A percentile compares a stretch with the other conserved stretches of the same genome.
Conservation (phyloP, 2,113 vertebrate genomes). For the Gnathonemus echidnorhynchus region DNA sequence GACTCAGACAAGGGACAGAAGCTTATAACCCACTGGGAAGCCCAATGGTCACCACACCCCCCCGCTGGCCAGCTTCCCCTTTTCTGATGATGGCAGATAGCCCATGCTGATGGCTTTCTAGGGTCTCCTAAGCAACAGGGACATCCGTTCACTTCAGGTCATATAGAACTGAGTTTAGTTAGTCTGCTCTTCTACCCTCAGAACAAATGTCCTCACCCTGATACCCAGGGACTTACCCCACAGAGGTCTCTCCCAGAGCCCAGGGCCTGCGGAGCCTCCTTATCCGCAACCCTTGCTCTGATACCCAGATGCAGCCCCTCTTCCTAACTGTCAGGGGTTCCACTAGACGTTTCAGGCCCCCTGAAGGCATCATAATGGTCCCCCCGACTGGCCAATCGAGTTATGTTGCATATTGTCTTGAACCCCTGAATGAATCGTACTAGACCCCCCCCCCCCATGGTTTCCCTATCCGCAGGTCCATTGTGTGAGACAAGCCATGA, state of each 20-base stretch:
- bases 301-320: background rate
- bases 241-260: background rate
- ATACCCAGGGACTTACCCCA: background rate
- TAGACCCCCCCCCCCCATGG: background rate
- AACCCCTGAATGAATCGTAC: background rate
- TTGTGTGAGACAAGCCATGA: background rate
- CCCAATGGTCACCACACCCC: background rate
- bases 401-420: background rate
- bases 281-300: background rate
- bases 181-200: background rate
- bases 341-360: background rate
- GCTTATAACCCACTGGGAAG: background rate
- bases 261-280: background rate
- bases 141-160: background rate
- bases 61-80: background rate
- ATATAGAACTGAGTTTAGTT: background rate
- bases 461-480: background rate
- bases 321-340: background rate
- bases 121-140: background rate
- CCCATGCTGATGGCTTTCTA: background rate
- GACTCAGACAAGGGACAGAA: background rate
- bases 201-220: background rate
- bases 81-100: background rate
- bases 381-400: background rate
- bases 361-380: background rate